Conservation (phyloP, 1,140 invertebrate species). For the Pseudobourletiella spinata region DNA sequence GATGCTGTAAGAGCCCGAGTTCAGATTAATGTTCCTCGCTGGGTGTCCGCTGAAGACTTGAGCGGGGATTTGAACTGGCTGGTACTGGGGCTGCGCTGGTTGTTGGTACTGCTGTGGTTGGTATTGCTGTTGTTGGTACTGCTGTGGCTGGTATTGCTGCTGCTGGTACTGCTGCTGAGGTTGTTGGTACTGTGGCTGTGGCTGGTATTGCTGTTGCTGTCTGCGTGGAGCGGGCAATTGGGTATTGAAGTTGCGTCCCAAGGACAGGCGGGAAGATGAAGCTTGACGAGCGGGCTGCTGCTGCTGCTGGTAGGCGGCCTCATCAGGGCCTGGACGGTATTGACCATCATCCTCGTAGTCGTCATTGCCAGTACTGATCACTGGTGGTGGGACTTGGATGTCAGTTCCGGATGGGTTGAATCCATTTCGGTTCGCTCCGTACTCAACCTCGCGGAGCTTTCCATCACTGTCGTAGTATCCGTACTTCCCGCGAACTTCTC, state of each 20-base stretch:
- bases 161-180: constrained; percentile 11
- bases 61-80: constrained; percentile 39
- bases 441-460: constrained; percentile 62
- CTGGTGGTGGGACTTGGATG: constrained; percentile 63
- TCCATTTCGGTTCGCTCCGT: constrained; percentile 63
- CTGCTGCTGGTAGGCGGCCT: constrained; percentile 68
- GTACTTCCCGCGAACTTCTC: constrained; percentile 72
- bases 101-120: constrained; percentile 32
- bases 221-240: background rate
- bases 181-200: constrained; percentile 31
- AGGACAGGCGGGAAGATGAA: constrained; percentile 4
- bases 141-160: constrained; percentile 33
- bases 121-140: constrained; percentile 29
- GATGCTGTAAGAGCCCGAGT: constrained; percentile 54
- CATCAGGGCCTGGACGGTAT: constrained; percentile 41
- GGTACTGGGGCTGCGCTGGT: constrained; percentile 31
- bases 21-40: constrained; percentile 54
- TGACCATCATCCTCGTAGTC: constrained; percentile 18
- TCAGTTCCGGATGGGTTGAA: constrained; percentile 66
- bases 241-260: background rate
- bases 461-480: constrained; percentile 46
- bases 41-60: constrained; percentile 49
- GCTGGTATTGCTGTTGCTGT: constrained; percentile 12
- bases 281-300: constrained; percentile 47
- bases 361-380: background rate